Evolutionary conservation across 1,140 invertebrate genomes (phyloP).

Genomic region (Neodiprion fabricii): DNA sequence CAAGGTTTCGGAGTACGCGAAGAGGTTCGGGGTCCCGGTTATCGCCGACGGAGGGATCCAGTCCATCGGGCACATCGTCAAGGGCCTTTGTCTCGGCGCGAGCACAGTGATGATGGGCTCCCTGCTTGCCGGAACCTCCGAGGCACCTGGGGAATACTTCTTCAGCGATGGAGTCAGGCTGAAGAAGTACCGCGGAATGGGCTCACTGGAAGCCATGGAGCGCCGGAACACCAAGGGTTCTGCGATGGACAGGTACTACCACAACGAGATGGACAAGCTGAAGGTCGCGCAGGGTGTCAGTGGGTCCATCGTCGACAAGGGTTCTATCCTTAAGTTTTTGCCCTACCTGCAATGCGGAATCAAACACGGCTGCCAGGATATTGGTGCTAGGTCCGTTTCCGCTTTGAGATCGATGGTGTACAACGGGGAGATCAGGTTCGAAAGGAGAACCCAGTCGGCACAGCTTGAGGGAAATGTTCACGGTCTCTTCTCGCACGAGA

Average conservation of each 20-base stretch:
- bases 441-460: constrained; percentile 88
- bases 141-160: constrained; percentile 96
- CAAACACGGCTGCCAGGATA: constrained; percentile 93
- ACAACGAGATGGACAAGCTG: constrained; percentile 87
- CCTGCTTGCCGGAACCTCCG: constrained; percentile 90
- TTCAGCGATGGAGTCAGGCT: constrained; percentile 93
- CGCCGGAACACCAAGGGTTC: constrained; percentile 77
- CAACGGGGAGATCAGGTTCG: constrained; percentile 85
- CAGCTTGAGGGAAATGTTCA: constrained; percentile 95
- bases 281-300: constrained; percentile 96
- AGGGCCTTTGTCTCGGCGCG: constrained; percentile 86
- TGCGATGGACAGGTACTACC: constrained; percentile 78
- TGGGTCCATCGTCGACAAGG: constrained; percentile 94
- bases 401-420: constrained; percentile 77
- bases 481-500: constrained; percentile 88
- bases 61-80: constrained; percentile 90
- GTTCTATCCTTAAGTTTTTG: constrained; percentile 89
- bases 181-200: constrained; percentile 97
- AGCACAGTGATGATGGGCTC: constrained; percentile 98
- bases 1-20: constrained; percentile 87
- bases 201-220: constrained; percentile 96
- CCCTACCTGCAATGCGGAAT: constrained; percentile 92
- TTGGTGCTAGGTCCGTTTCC: constrained; percentile 74
- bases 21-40: constrained; percentile 83
- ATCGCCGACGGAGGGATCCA: constrained; percentile 96